phyloP scores from a whole-genome alignment of 1,140 invertebrate species.

The Papilio polyxenes region DNA sequence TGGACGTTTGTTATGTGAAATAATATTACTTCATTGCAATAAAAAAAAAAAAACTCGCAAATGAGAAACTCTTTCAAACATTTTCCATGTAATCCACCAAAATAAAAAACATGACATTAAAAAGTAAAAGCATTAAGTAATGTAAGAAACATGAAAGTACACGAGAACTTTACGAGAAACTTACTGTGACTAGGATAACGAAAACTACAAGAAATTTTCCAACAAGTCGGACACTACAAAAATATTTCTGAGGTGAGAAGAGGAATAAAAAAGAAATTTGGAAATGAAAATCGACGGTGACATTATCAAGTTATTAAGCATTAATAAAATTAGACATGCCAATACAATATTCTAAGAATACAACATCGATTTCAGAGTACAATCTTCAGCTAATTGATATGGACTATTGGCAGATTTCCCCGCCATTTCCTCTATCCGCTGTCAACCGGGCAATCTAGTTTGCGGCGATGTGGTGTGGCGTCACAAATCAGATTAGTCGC shows the following conservation, averaged over 20 bases:
- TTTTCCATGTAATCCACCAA: neutral
- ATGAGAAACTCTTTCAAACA: neutral
- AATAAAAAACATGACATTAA: neutral
- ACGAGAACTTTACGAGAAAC: no score
- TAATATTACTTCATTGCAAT: constrained; percentile 23
- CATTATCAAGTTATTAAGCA: no score
- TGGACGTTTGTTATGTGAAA: constrained; percentile 12
- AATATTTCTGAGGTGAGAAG: no score
- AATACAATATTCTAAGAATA: neutral
- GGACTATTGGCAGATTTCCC: constrained; percentile 18
- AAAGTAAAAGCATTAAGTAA: no score
- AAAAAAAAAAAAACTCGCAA: neutral
- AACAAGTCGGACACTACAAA: no score
- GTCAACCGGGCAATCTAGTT: constrained; percentile 24
- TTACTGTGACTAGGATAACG: no score
- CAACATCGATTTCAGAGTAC: neutral
- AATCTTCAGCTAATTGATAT: constrained; percentile 16
- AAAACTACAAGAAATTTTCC: no score
- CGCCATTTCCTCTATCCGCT: neutral
- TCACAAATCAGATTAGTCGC: constrained; percentile 5
- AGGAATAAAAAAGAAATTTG: no score
- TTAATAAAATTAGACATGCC: neutral
- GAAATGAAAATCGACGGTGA: no score
- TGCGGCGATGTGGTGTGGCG: neutral
- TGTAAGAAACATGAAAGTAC: no score